Base-by-base conservation (phyloP, 2,888 invertebrate species). In the Himalopsyche japonica region DNA sequence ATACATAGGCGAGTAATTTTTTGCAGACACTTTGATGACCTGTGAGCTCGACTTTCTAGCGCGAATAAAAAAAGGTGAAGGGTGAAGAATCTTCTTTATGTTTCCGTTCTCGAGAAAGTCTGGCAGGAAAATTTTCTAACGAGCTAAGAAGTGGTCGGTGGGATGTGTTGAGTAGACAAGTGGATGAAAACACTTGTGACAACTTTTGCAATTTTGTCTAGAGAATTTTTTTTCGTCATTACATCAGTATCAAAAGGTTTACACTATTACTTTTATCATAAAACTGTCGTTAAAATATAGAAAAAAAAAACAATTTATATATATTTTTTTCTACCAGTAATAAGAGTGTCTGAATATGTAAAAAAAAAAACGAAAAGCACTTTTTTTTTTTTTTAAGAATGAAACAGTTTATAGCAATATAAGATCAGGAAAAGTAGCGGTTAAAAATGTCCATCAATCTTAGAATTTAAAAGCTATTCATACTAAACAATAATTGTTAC, bases 31-130 rank as follows among this genome's bases (percentile, higher is more conserved):
- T 70, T 70, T 70, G 70, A 70, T 70, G 70, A 70, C 70, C 27
- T 27, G 70, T 27, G 27, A 70, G 27, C 70, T 10, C 70, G 70
- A 70, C 70, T 70, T 57, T 70, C 70, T 27, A 30, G 70, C 27
- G 27, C 24, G 27, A 70, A 5, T 70, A 27, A 70, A 70, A 37
- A 70, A 24, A 70, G 70, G 70, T 70, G 70, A 27, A 70, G 70
- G 27, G 70, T 70, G 70, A 70, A 70, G 76, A 83, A 49, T 80
- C 80, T 83, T 83, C 83, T 83, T 83, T 83, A 83, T 70, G 70
- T 48, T 49, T 79, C 48, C 32, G 57, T 48, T 49, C 82, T 27
- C 18, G 76, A 34, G 77, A 49, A 76, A 49, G 79, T 70, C 70
- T 70, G 70, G 70, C 20, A 27, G 20, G 30, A 27, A 70, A 70